These are phyloP conservation scores for Oeneis ivallda DNA, from an alignment of 2,888 invertebrate species.

Conservation along the genomic window DNA sequence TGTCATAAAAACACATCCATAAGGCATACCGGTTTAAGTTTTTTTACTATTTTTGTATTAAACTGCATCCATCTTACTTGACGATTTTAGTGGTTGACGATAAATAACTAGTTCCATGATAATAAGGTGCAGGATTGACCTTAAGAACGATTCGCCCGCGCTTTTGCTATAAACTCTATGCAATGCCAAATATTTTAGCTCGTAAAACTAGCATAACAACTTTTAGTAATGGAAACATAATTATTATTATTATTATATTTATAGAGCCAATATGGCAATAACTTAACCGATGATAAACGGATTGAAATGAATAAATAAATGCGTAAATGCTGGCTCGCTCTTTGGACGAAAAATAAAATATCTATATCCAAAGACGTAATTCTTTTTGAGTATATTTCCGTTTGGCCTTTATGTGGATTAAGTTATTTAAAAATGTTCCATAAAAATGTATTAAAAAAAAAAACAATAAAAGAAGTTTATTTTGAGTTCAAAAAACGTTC, in stretches of 20 bases:
- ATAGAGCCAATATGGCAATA: neutral
- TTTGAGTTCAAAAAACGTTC: too few relatives aligned
- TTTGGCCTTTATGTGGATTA: too few relatives aligned
- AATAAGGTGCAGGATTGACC: neutral
- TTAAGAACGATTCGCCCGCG: neutral
- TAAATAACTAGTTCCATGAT: neutral
- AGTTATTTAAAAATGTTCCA: too few relatives aligned
- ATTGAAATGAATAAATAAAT: neutral
- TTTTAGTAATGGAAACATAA: neutral
- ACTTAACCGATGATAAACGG: too few relatives aligned
- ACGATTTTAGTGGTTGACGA: neutral
- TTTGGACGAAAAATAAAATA: too few relatives aligned
- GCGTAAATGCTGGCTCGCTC: neutral
- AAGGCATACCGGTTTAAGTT: neutral
- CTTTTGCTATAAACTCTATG: neutral
- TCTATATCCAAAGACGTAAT: too few relatives aligned
- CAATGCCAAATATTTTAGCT: conserved; percentile 3
- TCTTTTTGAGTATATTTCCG: too few relatives aligned
- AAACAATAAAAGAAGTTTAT: too few relatives aligned
- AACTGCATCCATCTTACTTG: neutral
- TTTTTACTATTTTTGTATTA: neutral
- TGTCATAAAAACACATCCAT: neutral
- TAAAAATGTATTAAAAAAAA: too few relatives aligned
- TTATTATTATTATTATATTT: neutral
- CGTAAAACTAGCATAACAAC: conserved; percentile 5